Base-by-base conservation (phyloP, 2,888 invertebrate genomes). In the Scaptomyza flava region DNA sequence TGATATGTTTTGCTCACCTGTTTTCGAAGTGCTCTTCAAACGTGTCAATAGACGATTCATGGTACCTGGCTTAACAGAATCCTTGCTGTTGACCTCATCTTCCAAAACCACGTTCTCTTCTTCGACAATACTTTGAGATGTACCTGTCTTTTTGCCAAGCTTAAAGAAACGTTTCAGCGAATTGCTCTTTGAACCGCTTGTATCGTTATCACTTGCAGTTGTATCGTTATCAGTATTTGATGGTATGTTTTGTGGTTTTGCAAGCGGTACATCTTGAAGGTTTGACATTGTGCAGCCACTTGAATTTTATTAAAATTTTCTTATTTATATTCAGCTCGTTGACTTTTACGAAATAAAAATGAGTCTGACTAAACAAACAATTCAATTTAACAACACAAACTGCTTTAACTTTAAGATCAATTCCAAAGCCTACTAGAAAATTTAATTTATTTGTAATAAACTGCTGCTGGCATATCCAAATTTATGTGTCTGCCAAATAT, bases 121-220 rank as follows among this genome's bases (percentile, higher is more conserved):
- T 3, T 65, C 75, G 20, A 11, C 43, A 5, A 57, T 23, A 0
- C 58, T 68, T 5, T 50, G 43, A 2, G 30, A 17, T 1, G 43
- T 30, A 6, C 36, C 45, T 0, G 68, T 33, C 17, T 77, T 88
- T 58, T 77, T 86, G 47, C 75, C 56, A 11, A 89, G 42, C 51
- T 87, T 89, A 31, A 90, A 90, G 67, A 91, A 87, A n/a, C 91
- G 87, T 27, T 89, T 89, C 14, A 90, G 61, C 2, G 89, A 81
- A 63, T 68, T 83, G 2, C 78, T 43, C 46, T 86, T 89, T 31
- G 69, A 31, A 5, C 38, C 46, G 8, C 46, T 12, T n/a, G 72
- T 64, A 7, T 80, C 79, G 20, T 5, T 66, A 45, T 23, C 50
- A n/a, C n/a, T 50, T n/a, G n/a, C 8, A 1, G 9, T 11, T 20